Base-by-base conservation (phyloP, 1,140 invertebrate species). In the Adoxophyes honmai region DNA sequence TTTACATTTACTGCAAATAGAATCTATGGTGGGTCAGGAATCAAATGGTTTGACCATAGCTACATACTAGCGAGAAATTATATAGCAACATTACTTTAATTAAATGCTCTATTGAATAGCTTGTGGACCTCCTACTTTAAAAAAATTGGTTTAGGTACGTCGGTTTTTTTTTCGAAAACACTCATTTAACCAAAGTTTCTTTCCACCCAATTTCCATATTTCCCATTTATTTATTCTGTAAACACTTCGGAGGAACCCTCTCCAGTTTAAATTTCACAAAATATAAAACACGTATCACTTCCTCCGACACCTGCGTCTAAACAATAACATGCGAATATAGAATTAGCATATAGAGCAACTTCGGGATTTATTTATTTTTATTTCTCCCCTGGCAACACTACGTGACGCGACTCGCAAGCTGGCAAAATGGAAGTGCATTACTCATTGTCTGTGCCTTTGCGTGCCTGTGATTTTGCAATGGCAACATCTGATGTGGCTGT, bases 331-430 rank as follows among this genome's bases (percentile, higher is more conserved):
- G 35, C 39, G 21, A 13, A 75, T 76, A 81, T 75, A 78, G 79
- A 86, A 87, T 83, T 86, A 81, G 72, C 83, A 85, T 87, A 85
- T 77, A 85, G 70, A 81, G 71, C 67, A 73, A 73, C 67, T 70
- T 67, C 68, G 69, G 69, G 73, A 80, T 81, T 76, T 73, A 59
- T 63, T 73, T 73, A 84, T 81, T 78, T 84, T 79, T 80, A 81
- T 84, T 64, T 71, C 70, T 80, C 83, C 83, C 83, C 66, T 73
- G 83, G 75, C 75, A 79, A 73, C 73, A 70, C 62, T 79, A 81
- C 75, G 79, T 75, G 77, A 68, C 54, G 51, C 1, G 76, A 70
- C 74, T 78, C 42, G 48, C 34, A 42, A 35, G 37, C 51, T 57
- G 54, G 57, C 55, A n/a, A n/a, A n/a, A n/a, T n/a, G n/a, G n/a